Evolutionary conservation across 2,888 invertebrate genomes (phyloP), one percentile per base, ranked within the genome.

Genomic region (Gastracanthus pulcherrimus): DNA sequence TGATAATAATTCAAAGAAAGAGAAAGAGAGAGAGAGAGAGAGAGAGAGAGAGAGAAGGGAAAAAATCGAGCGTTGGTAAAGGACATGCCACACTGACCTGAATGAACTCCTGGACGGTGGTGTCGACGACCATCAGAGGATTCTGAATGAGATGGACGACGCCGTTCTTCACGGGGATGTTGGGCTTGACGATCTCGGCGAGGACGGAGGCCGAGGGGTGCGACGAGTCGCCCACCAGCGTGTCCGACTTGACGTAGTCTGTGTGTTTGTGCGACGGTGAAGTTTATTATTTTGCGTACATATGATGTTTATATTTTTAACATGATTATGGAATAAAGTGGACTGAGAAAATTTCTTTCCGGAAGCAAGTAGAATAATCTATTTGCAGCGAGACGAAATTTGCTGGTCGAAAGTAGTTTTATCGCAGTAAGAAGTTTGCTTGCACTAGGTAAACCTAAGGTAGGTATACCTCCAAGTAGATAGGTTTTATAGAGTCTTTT

Each of bases 81-180:
- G 3, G 48, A 26, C 19, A 36, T 62, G 31, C 31, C 34, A 16
- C 23, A 92, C 94, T 93, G 93, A 97, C 97, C 96, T 96, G 95
- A 80, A 98, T 93, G 89, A 97, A 96, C 90, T 97, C 95, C 85
- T 95, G 95, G 83, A 98, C 95, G 3, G 96, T 96, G n/a, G 96
- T 96, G 88, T 98, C 97, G 72, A 97, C 96, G 80, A 98, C 95
- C 96, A 98, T 97, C 19, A 98, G 93, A 0, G 98, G 98, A 84
- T 97, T 94, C 87, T 97, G 96, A 86, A 98, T 98, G 84, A 98
- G 94, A 92, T 98, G 98, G 4, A 98, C 95, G 0, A 98, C 98
- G 41, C 98, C 98, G 88, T 98, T 98, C 89, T 95, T 95, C 36
- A 98, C 97, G 0, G 98, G 98, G 85, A 98, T 98, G 91, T 98